Conservation (phyloP, 2,797 vertebrate genomes). For the Gymnocypris eckloni region DNA sequence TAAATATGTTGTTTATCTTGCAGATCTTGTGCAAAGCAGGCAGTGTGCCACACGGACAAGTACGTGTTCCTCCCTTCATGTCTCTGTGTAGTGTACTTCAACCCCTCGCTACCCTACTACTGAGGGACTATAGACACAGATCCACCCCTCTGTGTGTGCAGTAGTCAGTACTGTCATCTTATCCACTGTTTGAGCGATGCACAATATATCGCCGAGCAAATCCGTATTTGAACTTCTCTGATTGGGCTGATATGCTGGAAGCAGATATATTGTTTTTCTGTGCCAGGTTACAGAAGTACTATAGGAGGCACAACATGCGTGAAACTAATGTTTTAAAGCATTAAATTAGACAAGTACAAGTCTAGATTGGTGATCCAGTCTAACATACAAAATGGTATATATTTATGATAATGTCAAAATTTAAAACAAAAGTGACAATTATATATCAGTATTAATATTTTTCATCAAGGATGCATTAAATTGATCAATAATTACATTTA, state of each 20-base stretch:
- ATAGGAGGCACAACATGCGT: not conserved
- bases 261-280: not conserved
- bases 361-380: not conserved
- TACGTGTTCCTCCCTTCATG: constrained; percentile 51
- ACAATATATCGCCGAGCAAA: not conserved
- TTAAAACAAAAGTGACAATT: not conserved
- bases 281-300: not conserved
- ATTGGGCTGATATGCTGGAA: not conserved
- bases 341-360: not conserved
- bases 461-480: not conserved
- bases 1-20: constrained; percentile 66
- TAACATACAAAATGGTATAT: not conserved
- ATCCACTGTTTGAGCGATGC: constrained; percentile 5
- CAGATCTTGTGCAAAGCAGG: constrained; percentile 67
- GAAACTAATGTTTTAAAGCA: not conserved
- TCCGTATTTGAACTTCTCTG: not conserved
- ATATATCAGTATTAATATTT: not conserved
- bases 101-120: constrained; percentile 12
- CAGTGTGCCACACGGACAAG: constrained; percentile 60
- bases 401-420: not conserved
- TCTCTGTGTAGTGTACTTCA: constrained; percentile 30
- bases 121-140: not conserved
- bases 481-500: not conserved
- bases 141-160: constrained; percentile 21
- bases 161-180: not conserved